Conservation (phyloP, 2,797 vertebrate species). For the Chiroxiphia lanceolata region DNA sequence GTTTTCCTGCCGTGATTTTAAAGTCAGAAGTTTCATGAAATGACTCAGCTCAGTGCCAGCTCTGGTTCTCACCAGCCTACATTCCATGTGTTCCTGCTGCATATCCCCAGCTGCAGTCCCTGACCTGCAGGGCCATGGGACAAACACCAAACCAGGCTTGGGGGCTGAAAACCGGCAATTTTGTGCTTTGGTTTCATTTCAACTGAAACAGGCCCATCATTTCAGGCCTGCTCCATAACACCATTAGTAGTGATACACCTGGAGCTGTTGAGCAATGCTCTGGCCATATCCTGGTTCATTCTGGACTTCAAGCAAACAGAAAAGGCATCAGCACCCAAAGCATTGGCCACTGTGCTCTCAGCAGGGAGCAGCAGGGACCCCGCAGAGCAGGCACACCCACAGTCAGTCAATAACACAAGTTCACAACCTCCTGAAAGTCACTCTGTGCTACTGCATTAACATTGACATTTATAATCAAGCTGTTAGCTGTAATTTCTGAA, state of each 20-base stretch:
- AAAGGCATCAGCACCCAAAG: not conserved
- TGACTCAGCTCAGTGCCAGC: not conserved
- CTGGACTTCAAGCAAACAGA: not conserved
- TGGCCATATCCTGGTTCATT: not conserved
- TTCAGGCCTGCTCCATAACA: not conserved
- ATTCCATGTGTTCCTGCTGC: not conserved
- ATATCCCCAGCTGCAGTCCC: not conserved
- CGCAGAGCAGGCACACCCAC: not conserved
- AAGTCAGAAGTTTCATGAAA: not conserved
- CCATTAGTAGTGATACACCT: not conserved
- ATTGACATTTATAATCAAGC: conserved; percentile 17
- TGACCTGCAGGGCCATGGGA: not conserved
- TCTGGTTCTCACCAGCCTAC: not conserved
- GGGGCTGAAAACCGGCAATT: fast-evolving
- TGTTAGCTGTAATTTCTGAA: not conserved
- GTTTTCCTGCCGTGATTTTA: not conserved
- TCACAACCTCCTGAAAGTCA: not conserved
- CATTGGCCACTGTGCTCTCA: not conserved
- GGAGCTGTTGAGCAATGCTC: not conserved
- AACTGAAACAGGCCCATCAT: not conserved
- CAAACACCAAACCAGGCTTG: not conserved
- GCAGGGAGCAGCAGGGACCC: fast-evolving
- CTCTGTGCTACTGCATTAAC: not conserved
- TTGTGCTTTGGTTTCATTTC: not conserved
- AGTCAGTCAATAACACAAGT: not conserved